Evolutionary conservation across 2,797 vertebrate species (phyloP).

Genomic region (Melanotaenia parkinsoni): DNA sequence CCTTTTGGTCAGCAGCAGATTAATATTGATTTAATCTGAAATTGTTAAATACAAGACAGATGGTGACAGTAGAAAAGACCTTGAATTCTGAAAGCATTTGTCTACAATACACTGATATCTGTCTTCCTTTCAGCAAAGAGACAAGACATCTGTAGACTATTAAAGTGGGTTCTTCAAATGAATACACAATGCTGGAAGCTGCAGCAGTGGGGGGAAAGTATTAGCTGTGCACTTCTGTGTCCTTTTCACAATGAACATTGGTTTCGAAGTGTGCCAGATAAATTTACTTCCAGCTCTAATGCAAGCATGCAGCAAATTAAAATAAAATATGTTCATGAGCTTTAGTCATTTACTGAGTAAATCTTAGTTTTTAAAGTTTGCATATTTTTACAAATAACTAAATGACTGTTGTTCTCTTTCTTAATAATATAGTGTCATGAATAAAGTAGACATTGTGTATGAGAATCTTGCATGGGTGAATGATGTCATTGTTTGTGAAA

Average conservation of each 20-base stretch:
- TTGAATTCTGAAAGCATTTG: slow-evolving; percentile 63
- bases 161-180: slow-evolving; percentile 10
- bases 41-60: slow-evolving; percentile 77
- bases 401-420: slow-evolving; percentile 36
- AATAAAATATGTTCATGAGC: slow-evolving; percentile 13
- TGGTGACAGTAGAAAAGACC: slow-evolving; percentile 59
- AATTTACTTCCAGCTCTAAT: slow-evolving; percentile 9
- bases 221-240: neutral
- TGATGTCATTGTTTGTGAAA: slow-evolving; percentile 70
- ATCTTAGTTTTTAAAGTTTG: slow-evolving; percentile 19
- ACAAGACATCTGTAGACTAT: slow-evolving; percentile 16
- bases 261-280: neutral
- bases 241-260: slow-evolving; percentile 10
- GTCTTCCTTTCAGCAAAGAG: slow-evolving; percentile 36
- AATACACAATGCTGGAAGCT: slow-evolving; percentile 1
- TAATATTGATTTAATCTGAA: slow-evolving; percentile 81
- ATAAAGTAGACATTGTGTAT: slow-evolving; percentile 68
- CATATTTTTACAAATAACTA: slow-evolving; percentile 53
- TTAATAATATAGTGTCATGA: slow-evolving; percentile 48
- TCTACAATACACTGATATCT: slow-evolving; percentile 31
- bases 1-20: slow-evolving; percentile 74
- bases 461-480: slow-evolving; percentile 69
- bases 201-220: neutral
- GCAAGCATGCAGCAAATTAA: neutral
- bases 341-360: slow-evolving; percentile 29